Percentiles rank a stretch among this genome's conserved stretches.
Conservation (phyloP, 2,888 invertebrate genomes). For the Gastracanthus pulcherrimus region DNA sequence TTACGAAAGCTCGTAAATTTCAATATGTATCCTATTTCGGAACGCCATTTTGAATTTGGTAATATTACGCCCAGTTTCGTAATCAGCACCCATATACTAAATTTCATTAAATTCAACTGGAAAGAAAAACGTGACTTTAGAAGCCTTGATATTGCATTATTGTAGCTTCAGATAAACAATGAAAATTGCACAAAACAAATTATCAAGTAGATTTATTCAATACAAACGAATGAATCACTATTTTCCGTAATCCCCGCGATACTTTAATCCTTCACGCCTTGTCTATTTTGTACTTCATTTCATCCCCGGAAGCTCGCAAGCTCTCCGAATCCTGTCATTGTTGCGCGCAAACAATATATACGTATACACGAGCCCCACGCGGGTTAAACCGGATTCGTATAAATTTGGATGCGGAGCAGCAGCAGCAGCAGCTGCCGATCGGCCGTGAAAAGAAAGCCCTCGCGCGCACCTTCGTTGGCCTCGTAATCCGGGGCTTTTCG, state of each 20-base stretch:
- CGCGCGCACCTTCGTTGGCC: slow-evolving; percentile 1
- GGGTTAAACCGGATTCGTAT: neutral
- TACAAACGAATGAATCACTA: neutral
- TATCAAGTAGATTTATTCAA: too few relatives aligned
- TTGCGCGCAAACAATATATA: neutral
- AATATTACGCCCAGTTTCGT: too few relatives aligned
- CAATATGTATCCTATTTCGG: too few relatives aligned
- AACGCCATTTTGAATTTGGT: too few relatives aligned
- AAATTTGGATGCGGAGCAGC: neutral
- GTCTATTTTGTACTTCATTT: neutral
- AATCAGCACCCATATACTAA: too few relatives aligned
- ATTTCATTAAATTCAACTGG: too few relatives aligned
- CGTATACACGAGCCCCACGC: neutral
- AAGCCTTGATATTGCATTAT: too few relatives aligned
- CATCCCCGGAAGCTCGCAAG: neutral
- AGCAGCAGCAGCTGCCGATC: slow-evolving; percentile 45
- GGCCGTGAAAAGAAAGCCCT: slow-evolving; percentile 58
- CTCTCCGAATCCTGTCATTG: neutral
- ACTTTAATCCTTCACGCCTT: neutral
- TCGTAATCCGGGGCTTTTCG: slow-evolving; percentile 43
- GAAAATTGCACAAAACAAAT: too few relatives aligned
- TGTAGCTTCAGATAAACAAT: too few relatives aligned
- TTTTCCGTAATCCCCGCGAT: neutral
- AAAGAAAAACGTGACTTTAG: too few relatives aligned
- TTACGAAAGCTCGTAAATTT: too few relatives aligned